Base-by-base conservation (phyloP, 2,797 vertebrate species). In the Erithacus rubecula region DNA sequence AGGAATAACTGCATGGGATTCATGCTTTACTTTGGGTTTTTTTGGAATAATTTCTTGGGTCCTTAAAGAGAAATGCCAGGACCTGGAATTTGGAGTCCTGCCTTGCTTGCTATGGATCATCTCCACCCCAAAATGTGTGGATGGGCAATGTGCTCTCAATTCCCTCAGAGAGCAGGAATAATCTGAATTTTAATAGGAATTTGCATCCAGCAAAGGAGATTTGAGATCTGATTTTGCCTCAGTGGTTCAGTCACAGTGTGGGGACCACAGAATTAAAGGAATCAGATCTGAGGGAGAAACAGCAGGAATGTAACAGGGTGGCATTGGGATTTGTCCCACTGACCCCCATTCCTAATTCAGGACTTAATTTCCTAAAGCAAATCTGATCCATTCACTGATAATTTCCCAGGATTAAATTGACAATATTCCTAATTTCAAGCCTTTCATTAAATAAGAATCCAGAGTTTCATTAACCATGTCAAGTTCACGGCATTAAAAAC, bases 221-320 rank as follows among this genome's bases (percentile, higher is more conserved):
- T 43, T 15, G 70, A 10, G 79, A 14, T 52, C 32, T 14, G 44
- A 21, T n/a, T 32, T n/a, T 4, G 1, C 6, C 36, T 8, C 36
- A 5, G 18, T 5, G 51, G 11, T n/a, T 15, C 5, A 19, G 32
- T 41, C 29, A 30, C 58, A 39, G 4, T 0, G 0, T 7, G 15
- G 16, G 27, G 21, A 21, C 2, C 21, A n/a, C 3, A 8, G 59
- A 43, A 37, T 0, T 2, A 12, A 15, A 41, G 10, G n/a, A 63
- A 16, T 5, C 30, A 43, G 46, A n/a, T 6, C 23, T 3, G 11
- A 19, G 43, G 64, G 37, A 34, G n/a, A 26, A 37, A 55, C 0
- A 32, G 20, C 64, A 51, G 5, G 15, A 41, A 26, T 3, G 0
- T 1, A 39, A 26, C 10, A 32, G 12, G 24, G 4, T 3, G 52